A percentile compares a stretch with the other conserved stretches of the same genome.
These are phyloP conservation scores for Acipenser ruthenus DNA, from an alignment of 2,797 vertebrate genomes.

Conservation along the genomic window DNA sequence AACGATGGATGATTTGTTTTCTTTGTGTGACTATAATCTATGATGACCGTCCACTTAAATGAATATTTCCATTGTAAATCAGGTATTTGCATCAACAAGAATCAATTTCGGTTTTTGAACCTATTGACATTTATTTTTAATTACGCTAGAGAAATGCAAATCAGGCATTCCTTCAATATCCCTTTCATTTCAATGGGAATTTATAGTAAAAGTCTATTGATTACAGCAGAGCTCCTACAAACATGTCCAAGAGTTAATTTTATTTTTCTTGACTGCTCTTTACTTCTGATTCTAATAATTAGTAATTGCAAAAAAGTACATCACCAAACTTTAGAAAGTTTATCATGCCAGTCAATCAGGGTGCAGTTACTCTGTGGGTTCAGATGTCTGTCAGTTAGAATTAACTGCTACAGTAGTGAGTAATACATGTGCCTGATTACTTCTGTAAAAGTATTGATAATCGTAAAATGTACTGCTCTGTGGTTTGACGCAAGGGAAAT, in stretches of 20 bases:
- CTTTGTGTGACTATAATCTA: not conserved
- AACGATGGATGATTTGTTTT: not conserved
- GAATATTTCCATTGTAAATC: constrained; percentile 9
- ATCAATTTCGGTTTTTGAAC: constrained; percentile 6
- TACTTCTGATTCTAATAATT: constrained; percentile 13
- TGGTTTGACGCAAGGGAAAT: too few relatives aligned
- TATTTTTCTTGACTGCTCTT: constrained; percentile 4
- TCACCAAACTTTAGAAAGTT: constrained; percentile 17
- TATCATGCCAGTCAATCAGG: constrained; percentile 16
- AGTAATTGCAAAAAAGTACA: constrained; percentile 15
- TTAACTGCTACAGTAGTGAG: not conserved
- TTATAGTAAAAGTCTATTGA: constrained; percentile 7
- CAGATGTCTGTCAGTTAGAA: constrained; percentile 6
- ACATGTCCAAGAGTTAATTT: constrained; percentile 1
- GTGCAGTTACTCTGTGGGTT: constrained; percentile 8
- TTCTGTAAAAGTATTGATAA: not conserved
- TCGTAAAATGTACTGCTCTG: too few relatives aligned
- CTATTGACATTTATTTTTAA: constrained; percentile 10
- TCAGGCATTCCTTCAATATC: constrained; percentile 8
- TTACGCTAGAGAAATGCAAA: constrained; percentile 12
- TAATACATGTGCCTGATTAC: constrained; percentile 4
- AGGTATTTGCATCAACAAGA: constrained; percentile 8
- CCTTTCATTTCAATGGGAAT: constrained; percentile 12
- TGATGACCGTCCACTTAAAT: constrained; percentile 1
- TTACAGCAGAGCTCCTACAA: not conserved